phyloP scores from a whole-genome alignment of 2,113 vertebrate species.

The Zootoca vivipara region DNA sequence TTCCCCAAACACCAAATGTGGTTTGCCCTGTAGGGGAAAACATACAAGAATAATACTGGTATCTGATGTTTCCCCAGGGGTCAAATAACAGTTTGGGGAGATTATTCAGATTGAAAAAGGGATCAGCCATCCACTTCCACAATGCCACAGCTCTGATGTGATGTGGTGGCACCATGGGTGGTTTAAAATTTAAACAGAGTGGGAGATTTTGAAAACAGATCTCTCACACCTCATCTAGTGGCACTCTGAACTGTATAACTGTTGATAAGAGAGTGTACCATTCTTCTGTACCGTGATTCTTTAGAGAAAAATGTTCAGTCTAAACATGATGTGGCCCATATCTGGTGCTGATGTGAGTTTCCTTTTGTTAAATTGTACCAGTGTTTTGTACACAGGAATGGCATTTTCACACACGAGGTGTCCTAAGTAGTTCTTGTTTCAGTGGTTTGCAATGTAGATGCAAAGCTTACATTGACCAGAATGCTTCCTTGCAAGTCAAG shows the following conservation, averaged over 20 bases:
- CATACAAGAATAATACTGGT: not conserved
- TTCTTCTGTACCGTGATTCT: not conserved
- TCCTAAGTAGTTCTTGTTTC: not conserved
- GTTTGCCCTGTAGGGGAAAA: not conserved
- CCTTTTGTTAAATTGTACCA: not conserved
- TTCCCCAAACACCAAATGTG: not conserved
- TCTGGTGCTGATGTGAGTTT: not conserved
- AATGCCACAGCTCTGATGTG: not conserved
- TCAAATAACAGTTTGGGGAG: not conserved
- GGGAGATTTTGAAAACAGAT: not conserved
- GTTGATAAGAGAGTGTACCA: slow-evolving; percentile 28
- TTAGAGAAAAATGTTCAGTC: slow-evolving; percentile 28
- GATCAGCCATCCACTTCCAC: not conserved
- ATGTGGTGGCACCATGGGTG: not conserved
- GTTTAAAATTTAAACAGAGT: not conserved
- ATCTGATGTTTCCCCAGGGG: not conserved
- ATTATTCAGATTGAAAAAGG: not conserved
- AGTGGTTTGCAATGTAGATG: not conserved
- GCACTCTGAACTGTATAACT: not conserved
- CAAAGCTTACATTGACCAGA: not conserved
- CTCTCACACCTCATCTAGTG: not conserved
- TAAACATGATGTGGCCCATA: not conserved
- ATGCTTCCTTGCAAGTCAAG: not conserved
- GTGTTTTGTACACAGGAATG: not conserved
- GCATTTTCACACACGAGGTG: not conserved